Base-by-base conservation (phyloP, 2,888 invertebrate genomes). In the Sminthurinus aureus region DNA sequence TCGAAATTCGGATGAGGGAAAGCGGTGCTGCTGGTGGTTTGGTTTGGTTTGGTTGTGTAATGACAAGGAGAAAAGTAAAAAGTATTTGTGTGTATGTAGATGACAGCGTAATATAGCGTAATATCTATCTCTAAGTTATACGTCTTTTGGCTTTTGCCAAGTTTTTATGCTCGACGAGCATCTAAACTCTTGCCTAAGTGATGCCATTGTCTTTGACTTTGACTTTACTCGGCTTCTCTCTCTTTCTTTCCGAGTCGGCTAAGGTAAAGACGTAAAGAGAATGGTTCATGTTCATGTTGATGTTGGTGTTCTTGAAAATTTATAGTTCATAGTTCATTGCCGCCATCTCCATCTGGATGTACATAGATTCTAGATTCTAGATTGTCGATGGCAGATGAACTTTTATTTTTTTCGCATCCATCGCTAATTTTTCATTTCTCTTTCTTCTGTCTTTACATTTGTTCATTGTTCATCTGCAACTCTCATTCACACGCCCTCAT, bases 151-250 rank as follows among this genome's bases (percentile, higher is more conserved):
- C 77, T 58, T 79, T 76, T 66, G 82, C 76, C 77, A 77, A 82
- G 67, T 82, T 76, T 82, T 78, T 82, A 66, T 77, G 71, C 78
- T 82, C 20, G 26, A 52, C 79, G 66, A 67, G 74, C 83, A 73
- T 79, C 74, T 83, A 6, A 79, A 80, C 24, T 71, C 71, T 80
- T 22, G 79, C 20, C 58, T 73, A 80, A 80, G 80, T 80, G 80
- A 80, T 80, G 80, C 73, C 80, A 80, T 80, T 80, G 80, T 80
- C 80, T 80, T 73, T 73, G 71, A 38, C n/a, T 1, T 22, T 15
- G 8, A 9, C 26, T 15, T 73, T 26, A 6, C 38, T 38, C 38
- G 3, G 1, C 38, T 38, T 38, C 6, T 6, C 38, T 38, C 6
- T 38, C 6, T 38, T 6, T 38, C 6, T 38, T 38, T 38, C 6